Base-by-base conservation (phyloP, 2,797 vertebrate species). In the Crocodylus rhombifer region DNA sequence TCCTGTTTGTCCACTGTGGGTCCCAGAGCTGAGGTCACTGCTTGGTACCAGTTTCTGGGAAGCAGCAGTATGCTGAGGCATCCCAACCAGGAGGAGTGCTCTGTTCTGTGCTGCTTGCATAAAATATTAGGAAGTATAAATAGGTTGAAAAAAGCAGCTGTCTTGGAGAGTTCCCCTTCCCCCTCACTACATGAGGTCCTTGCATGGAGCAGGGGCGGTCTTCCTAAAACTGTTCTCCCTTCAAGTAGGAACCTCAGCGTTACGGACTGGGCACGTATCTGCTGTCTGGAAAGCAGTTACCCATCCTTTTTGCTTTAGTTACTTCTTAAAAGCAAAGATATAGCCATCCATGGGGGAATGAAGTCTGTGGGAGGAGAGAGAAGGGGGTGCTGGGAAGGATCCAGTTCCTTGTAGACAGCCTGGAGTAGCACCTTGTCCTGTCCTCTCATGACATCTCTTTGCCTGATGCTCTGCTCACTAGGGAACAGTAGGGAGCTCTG, bases 381-480 rank as follows among this genome's bases (percentile, higher is more conserved):
- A 33, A 67, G 65, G 30, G 17, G 18, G n/a, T 33, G n/a, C 13
- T n/a, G 51, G n/a, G 56, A 51, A 12, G 13, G 67, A 79, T 58
- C 77, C 42, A 4, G 57, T 74, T 30, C 7, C 58, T n/a, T 25
- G 1, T 11, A 1, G 3, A 1, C 2, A 15, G 21, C 11, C 14
- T 15, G 14, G 9, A 20, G 10, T 15, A 67, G 65, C 78, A 73
- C 26, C 13, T 55, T n/a, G 4, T 57, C 21, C 28, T 63, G 55
- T 8, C 2, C 58, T 69, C 28, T 18, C 28, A 30, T 73, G 30
- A 26, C 20, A 4, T 5, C 5, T 89, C 30, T 42, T 60, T 12
- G 16, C 5, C 73, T 3, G 42, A 10, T 51, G 42, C 42, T 51
- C 10, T 51, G 42, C 42, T 51, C 42, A 51, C 42, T 11, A 10